A percentile compares a stretch with the other conserved stretches of the same genome.
phyloP scores from a whole-genome alignment of 2,113 vertebrate genomes.

The Piprites chloris region DNA sequence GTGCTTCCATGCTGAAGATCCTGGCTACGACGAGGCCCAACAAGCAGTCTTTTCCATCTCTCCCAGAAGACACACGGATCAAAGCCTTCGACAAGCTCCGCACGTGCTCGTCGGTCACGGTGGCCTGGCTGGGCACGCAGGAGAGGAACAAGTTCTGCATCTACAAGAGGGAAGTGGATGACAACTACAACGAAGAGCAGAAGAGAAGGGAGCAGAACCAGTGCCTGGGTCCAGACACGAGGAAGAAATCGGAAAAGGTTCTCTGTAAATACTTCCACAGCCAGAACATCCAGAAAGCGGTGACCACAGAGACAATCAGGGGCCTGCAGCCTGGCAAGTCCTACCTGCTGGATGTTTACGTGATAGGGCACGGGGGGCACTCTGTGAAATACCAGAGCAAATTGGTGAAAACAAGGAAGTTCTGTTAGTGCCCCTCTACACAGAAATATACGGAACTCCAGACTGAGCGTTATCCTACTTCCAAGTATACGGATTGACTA shows the following conservation, averaged over 20 bases:
- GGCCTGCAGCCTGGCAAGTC: slow-evolving; percentile 90
- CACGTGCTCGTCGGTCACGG: slow-evolving; percentile 89
- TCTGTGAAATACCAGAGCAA: slow-evolving; percentile 98
- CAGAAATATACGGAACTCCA: slow-evolving; percentile 77
- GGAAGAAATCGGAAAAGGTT: slow-evolving; percentile 93
- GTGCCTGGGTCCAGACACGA: slow-evolving; percentile 88
- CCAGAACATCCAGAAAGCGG: slow-evolving; percentile 92
- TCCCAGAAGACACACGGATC: slow-evolving; percentile 92
- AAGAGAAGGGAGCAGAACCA: slow-evolving; percentile 91
- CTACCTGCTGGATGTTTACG: slow-evolving; percentile 96
- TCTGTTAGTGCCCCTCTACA: slow-evolving; percentile 82
- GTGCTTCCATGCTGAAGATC: slow-evolving; percentile 88
- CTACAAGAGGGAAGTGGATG: slow-evolving; percentile 89
- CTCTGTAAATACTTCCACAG: slow-evolving; percentile 98
- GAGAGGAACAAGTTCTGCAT: slow-evolving; percentile 97
- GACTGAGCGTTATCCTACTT: slow-evolving; percentile 77
- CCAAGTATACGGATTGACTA: slow-evolving; percentile 82
- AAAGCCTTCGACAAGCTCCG: slow-evolving; percentile 97
- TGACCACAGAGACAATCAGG: slow-evolving; percentile 92
- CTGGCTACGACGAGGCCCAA: slow-evolving; percentile 86
- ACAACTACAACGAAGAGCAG: slow-evolving; percentile 85
- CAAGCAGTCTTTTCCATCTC: slow-evolving; percentile 91
- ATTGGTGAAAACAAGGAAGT: slow-evolving; percentile 95
- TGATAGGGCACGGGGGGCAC: slow-evolving; percentile 91
- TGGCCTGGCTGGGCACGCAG: slow-evolving; percentile 96